A percentile compares a stretch with the other conserved stretches of the same genome.
Evolutionary conservation across 1,140 invertebrate genomes (phyloP).

Genomic region (Psilanteris sp.): DNA sequence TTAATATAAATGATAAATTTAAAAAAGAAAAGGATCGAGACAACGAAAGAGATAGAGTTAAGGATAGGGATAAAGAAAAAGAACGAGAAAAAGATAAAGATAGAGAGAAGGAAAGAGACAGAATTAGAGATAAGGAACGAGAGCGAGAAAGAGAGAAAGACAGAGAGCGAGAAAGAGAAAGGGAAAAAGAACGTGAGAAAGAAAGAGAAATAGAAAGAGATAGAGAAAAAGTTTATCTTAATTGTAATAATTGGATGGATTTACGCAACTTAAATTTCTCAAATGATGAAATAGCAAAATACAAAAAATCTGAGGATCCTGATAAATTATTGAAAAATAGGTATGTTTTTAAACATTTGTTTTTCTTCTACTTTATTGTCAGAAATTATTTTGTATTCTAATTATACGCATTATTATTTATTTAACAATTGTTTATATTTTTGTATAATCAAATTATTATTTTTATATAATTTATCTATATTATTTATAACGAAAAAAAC

Average conservation of each 20-base stretch:
- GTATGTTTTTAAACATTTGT: constrained; percentile 44
- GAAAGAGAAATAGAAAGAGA: constrained; percentile 57
- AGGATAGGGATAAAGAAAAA: constrained; percentile 29
- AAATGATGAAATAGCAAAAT: constrained; percentile 66
- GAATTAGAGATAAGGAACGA: constrained; percentile 10
- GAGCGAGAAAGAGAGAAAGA: constrained; percentile 14
- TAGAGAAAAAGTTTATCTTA: constrained; percentile 65
- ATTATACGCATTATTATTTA: no score
- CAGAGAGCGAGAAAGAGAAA: constrained; percentile 7
- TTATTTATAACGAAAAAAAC: no score
- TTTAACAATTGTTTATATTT: constrained; percentile 27
- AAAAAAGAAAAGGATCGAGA: constrained; percentile 47
- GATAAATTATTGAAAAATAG: constrained; percentile 65
- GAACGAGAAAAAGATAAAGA: constrained; percentile 22
- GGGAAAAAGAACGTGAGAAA: constrained; percentile 4
- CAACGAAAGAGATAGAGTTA: constrained; percentile 37
- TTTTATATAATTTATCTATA: background rate
- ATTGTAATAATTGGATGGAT: constrained; percentile 69
- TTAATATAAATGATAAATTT: constrained; percentile 7
- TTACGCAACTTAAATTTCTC: constrained; percentile 68
- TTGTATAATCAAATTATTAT: constrained; percentile 3
- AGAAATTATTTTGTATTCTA: no score
- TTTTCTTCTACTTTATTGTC: constrained; percentile 8
- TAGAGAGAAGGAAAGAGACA: background rate
- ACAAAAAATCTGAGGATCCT: constrained; percentile 60